Conservation (phyloP, 2,888 invertebrate genomes). For the Parnassius orleans region DNA sequence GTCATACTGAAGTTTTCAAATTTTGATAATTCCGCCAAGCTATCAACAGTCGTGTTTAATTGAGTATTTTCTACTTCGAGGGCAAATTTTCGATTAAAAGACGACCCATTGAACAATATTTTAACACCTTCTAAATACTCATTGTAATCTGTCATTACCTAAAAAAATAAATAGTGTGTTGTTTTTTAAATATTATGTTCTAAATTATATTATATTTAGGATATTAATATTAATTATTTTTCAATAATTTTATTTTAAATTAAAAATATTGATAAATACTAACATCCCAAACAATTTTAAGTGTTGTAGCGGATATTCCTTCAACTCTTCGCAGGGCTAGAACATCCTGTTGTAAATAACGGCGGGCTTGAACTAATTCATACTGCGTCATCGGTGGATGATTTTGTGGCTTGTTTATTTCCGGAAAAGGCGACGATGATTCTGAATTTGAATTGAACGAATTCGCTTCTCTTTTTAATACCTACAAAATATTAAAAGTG, state of each 20-base stretch:
- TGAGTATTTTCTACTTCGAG: constrained; percentile 52
- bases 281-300: constrained; percentile 91
- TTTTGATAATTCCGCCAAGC: constrained; percentile 60
- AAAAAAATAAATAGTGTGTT: constrained; percentile 36
- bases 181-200: background rate
- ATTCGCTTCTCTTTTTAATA: constrained; percentile 70
- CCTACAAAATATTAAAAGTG: constrained; percentile 41
- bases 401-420: constrained; percentile 75
- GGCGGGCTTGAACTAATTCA: constrained; percentile 88
- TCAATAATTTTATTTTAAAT: no score
- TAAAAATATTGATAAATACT: constrained; percentile 47
- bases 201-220: no score
- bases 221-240: no score
- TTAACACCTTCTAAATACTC: constrained; percentile 86
- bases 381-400: constrained; percentile 86
- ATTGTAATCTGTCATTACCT: constrained; percentile 76
- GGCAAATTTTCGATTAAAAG: constrained; percentile 57
- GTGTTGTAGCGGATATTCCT: constrained; percentile 87
- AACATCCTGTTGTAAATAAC: constrained; percentile 89
- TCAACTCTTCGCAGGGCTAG: constrained; percentile 85
- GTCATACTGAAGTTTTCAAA: constrained; percentile 84
- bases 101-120: constrained; percentile 79
- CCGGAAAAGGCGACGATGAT: constrained; percentile 67
- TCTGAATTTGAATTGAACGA: constrained; percentile 63
- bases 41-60: constrained; percentile 57